A percentile compares a stretch with the other conserved stretches of the same genome.
These are phyloP conservation scores for Troides aeacus DNA, from an alignment of 2,888 invertebrate species.

Conservation along the genomic window DNA sequence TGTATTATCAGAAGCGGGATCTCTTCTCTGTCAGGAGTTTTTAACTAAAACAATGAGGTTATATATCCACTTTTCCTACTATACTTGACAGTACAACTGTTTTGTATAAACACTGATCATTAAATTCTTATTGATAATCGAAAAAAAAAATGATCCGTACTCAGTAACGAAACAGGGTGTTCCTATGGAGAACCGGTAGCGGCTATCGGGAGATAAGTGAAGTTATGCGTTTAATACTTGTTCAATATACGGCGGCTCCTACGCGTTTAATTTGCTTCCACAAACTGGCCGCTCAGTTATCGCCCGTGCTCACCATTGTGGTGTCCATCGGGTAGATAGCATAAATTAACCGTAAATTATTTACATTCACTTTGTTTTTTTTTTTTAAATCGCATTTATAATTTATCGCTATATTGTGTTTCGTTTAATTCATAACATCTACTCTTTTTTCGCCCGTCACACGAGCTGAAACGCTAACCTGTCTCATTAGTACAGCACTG, in stretches of 20 bases:
- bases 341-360: conserved; percentile 27
- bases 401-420: background rate
- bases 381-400: background rate
- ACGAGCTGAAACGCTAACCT: too few relatives aligned
- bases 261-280: conserved; percentile 61
- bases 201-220: conserved; percentile 29
- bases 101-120: conserved; percentile 40
- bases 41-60: too few relatives aligned
- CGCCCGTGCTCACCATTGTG: conserved; percentile 29
- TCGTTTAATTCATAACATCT: background rate
- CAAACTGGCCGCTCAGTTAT: conserved; percentile 31
- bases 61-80: background rate
- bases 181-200: conserved; percentile 32
- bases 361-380: conserved; percentile 1
- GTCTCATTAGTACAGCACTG: too few relatives aligned
- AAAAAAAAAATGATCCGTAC: conserved; percentile 40
- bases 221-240: conserved; percentile 41
- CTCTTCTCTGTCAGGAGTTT: too few relatives aligned
- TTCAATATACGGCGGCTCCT: conserved; percentile 40
- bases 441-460: too few relatives aligned
- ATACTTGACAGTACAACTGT: conserved; percentile 31
- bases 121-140: conserved; percentile 45
- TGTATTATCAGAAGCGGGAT: too few relatives aligned
- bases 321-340: conserved; percentile 29
- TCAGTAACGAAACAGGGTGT: conserved; percentile 37